Percentiles rank a stretch among this genome's conserved stretches.
These are phyloP conservation scores for Caretta caretta DNA, from an alignment of 2,113 vertebrate species.

Conservation along the genomic window DNA sequence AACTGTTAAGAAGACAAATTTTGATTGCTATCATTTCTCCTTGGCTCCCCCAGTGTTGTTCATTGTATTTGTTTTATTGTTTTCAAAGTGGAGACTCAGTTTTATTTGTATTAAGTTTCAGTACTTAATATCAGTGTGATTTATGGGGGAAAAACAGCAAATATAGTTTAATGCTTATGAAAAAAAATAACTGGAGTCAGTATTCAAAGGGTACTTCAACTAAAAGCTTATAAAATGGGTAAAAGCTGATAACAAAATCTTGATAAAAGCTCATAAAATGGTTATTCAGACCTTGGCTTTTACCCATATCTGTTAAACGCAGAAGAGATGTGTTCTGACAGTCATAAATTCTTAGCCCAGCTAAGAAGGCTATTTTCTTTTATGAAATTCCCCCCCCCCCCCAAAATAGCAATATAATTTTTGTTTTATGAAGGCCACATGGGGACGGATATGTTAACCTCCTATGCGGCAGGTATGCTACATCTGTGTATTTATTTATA, in stretches of 20 bases:
- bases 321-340: not conserved
- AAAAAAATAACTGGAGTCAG: not conserved
- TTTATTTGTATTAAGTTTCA: not conserved
- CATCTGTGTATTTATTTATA: not conserved
- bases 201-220: not conserved
- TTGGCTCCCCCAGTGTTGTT: not conserved
- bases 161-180: not conserved
- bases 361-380: not conserved
- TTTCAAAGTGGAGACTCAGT: not conserved
- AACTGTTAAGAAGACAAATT: constrained; percentile 8
- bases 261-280: not conserved
- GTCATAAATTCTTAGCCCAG: not conserved
- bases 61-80: not conserved
- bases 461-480: not conserved
- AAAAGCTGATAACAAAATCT: constrained; percentile 9
- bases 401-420: not conserved
- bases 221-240: constrained; percentile 2
- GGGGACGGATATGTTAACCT: not conserved
- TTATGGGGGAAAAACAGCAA: not conserved
- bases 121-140: not conserved
- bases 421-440: not conserved
- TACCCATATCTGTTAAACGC: not conserved
- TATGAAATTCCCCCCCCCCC: not conserved
- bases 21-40: not conserved
- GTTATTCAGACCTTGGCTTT: not conserved